Percentiles rank a stretch among this genome's conserved stretches.
phyloP scores from a whole-genome alignment of 2,888 invertebrate species.

The Chymomyza amoena region DNA sequence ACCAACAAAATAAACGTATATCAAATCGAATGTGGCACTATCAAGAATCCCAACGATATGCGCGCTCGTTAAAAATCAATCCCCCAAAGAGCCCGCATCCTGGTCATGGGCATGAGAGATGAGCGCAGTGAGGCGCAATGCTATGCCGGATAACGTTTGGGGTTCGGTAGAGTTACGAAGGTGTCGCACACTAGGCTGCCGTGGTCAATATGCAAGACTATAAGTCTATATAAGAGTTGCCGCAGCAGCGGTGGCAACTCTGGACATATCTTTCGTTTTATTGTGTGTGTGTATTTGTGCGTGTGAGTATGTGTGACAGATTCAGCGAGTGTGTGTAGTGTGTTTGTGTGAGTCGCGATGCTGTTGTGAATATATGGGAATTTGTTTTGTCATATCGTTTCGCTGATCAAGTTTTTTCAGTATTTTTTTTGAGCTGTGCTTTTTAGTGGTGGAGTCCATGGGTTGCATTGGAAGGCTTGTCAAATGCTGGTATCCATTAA shows the following conservation, averaged over 20 bases:
- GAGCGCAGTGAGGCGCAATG: not conserved
- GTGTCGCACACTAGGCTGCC: slow-evolving; percentile 56
- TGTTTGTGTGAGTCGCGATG: slow-evolving; percentile 27
- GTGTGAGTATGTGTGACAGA: slow-evolving; percentile 21
- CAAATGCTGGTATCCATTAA: not conserved
- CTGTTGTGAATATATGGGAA: slow-evolving; percentile 68
- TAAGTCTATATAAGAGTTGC: slow-evolving; percentile 69
- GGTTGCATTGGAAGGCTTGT: not conserved
- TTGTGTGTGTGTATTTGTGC: slow-evolving; percentile 30
- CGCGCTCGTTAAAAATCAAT: slow-evolving; percentile 71
- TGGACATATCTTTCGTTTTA: slow-evolving; percentile 47
- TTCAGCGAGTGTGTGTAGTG: slow-evolving; percentile 11
- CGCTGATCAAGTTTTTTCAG: slow-evolving; percentile 23
- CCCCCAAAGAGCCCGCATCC: slow-evolving; percentile 51
- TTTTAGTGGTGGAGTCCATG: not conserved
- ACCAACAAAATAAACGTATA: slow-evolving; percentile 45
- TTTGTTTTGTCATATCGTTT: slow-evolving; percentile 74
- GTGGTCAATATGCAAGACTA: slow-evolving; percentile 67
- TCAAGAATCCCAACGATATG: slow-evolving; percentile 23
- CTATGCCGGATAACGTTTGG: not conserved
- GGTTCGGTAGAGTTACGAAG: slow-evolving; percentile 43
- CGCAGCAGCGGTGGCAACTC: slow-evolving; percentile 40
- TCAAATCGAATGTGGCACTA: slow-evolving; percentile 31
- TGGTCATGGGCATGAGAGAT: not conserved
- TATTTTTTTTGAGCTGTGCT: slow-evolving; percentile 16